phyloP scores from a whole-genome alignment of 2,113 vertebrate species.

The Rhabdornis inornatus region DNA sequence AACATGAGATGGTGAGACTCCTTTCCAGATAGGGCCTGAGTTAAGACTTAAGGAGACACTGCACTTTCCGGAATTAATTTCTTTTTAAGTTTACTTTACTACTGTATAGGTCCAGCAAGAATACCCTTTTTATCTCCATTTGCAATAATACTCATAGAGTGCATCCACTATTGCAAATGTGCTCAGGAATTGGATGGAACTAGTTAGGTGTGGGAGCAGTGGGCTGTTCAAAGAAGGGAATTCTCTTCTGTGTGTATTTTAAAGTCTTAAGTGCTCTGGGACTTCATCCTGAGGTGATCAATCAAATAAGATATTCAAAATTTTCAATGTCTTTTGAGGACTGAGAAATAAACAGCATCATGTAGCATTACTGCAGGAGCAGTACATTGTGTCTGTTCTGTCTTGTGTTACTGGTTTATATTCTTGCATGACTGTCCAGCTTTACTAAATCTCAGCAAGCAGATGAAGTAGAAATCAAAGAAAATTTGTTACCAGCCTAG shows the following conservation, averaged over 20 bases:
- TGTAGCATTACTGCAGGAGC: background rate
- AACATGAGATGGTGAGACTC: background rate
- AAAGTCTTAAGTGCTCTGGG: background rate
- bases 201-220: background rate
- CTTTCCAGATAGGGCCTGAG: background rate
- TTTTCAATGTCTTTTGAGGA: background rate
- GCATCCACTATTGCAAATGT: background rate
- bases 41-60: background rate
- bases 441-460: background rate
- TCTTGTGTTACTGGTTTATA: background rate
- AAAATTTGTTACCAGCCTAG: background rate
- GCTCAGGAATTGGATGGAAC: background rate
- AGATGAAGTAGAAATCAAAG: background rate
- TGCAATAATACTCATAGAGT: background rate
- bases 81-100: background rate
- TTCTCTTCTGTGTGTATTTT: accelerated
- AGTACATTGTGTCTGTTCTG: background rate
- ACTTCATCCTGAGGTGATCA: background rate
- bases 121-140: background rate
- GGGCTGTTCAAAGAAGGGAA: background rate
- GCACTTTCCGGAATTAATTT: background rate
- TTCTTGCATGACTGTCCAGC: background rate
- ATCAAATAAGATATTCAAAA: background rate
- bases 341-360: background rate
- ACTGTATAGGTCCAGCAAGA: background rate